Evolutionary conservation across 2,888 invertebrate genomes (phyloP), one percentile per base, ranked within the genome.

Genomic region (Rhingia campestris): DNA sequence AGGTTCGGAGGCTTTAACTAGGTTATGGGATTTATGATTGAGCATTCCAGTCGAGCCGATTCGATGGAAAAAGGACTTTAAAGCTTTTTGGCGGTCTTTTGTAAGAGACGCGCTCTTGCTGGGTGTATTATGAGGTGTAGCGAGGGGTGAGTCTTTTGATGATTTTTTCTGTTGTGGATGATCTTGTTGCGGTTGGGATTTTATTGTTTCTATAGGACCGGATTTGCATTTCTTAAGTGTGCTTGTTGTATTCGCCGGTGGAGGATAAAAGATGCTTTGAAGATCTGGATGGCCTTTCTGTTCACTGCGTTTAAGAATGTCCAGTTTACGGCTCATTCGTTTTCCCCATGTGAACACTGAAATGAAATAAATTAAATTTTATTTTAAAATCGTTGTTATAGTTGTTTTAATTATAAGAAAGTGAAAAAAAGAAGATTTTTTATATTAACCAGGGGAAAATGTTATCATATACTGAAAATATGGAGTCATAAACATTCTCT

Each of bases 41-140:
- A 95, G 90, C 95, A 95, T 95, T 81, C 95, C 95, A 4, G 95
- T 95, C 3, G 95, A 95, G 14, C 95, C 95, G 93, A 95, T 95
- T 86, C 95, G 93, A 88, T 94, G 94, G 88, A 95, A 95, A 88
- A 95, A 95, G 45, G 94, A 94, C 90, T 94, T 95, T 70, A 95
- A 93, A 6, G 94, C 94, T 86, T 95, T 95, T 63, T 91, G 91
- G 5, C 90, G 88, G 53, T 90, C 85, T 67, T 51, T 86, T 70
- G 14, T 51, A 4, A 75, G 72, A 41, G 86, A 86, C 61, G 87
- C 41, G 58, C 53, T 74, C 70, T 86, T 70, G 63, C 72, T 69
- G 39, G 81, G 54, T 2, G 56, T 86, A 67, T 5, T 81, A 56
- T 79, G 73, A 0, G 73, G 43, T 0, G 51, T 74, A 12, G 6